phyloP scores from a whole-genome alignment of 2,888 invertebrate species.

The Gymnocheta viridis region DNA sequence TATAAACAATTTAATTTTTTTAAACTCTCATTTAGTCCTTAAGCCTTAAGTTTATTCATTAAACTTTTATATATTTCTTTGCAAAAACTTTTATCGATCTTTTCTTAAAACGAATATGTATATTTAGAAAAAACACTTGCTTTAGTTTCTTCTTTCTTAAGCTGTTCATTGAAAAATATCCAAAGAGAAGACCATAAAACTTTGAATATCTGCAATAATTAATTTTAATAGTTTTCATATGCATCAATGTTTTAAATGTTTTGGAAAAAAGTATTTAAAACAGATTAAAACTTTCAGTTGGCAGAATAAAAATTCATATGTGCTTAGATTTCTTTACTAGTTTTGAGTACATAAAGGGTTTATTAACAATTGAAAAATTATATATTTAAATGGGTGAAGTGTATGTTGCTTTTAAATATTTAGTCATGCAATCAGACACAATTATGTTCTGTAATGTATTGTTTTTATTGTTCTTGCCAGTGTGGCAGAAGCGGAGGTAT shows the following conservation, averaged over 20 bases:
- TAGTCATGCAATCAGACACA: too few species aligned
- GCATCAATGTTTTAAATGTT: neutral
- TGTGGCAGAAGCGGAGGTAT: too few species aligned
- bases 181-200: neutral
- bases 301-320: neutral
- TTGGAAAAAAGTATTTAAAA: constrained; percentile 1
- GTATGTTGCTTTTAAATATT: too few species aligned
- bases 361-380: neutral
- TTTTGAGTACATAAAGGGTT: neutral
- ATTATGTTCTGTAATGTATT: too few species aligned
- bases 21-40: too few species aligned
- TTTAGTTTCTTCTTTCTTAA: neutral
- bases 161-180: neutral
- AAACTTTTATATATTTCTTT: neutral
- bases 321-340: neutral
- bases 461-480: too few species aligned
- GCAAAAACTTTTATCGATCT: neutral
- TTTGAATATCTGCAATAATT: constrained; percentile 53
- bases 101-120: neutral
- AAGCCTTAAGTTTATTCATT: too few species aligned
- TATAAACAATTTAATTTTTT: too few species aligned
- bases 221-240: constrained; percentile 56
- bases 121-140: neutral
- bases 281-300: constrained; percentile 12
- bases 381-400: neutral